Percentiles rank a stretch among this genome's conserved stretches.
These are phyloP conservation scores for Phrynocephalus forsythii DNA, from an alignment of 2,797 vertebrate genomes.

Conservation along the genomic window DNA sequence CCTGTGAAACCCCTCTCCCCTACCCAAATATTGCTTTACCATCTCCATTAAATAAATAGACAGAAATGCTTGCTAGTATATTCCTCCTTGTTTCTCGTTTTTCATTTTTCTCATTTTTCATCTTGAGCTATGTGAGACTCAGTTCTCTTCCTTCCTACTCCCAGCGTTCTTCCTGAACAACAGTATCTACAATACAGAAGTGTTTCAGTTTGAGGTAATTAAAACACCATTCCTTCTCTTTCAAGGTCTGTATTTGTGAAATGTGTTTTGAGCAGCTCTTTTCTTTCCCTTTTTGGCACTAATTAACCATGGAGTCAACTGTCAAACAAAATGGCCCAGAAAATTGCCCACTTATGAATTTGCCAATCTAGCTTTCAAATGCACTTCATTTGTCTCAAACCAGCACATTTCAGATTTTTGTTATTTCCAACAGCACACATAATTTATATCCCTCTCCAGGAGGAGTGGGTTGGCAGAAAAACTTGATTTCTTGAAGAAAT, in stretches of 20 bases:
- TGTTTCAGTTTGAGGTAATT: background rate
- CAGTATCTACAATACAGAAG: background rate
- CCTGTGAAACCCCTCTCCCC: no score
- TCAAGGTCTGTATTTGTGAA: background rate
- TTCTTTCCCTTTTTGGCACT: background rate
- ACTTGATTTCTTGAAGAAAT: background rate
- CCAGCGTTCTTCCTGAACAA: background rate
- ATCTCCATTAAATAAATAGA: background rate
- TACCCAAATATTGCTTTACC: no score
- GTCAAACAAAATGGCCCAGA: background rate
- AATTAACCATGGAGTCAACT: constrained; percentile 21
- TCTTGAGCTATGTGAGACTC: background rate
- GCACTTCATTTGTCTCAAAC: background rate
- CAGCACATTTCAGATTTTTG: constrained; percentile 11
- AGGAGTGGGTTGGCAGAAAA: background rate
- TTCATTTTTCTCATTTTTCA: no score
- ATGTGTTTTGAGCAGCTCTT: background rate
- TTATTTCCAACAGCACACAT: background rate
- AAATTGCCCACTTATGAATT: background rate
- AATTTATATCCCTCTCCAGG: constrained; percentile 22
- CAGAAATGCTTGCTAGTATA: background rate
- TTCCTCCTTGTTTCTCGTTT: background rate
- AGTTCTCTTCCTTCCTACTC: background rate
- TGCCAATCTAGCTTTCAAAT: background rate
- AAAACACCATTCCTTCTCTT: background rate